These are phyloP conservation scores for Diceros bicornis DNA, from an alignment of 2,797 vertebrate species.

Conservation along the genomic window DNA sequence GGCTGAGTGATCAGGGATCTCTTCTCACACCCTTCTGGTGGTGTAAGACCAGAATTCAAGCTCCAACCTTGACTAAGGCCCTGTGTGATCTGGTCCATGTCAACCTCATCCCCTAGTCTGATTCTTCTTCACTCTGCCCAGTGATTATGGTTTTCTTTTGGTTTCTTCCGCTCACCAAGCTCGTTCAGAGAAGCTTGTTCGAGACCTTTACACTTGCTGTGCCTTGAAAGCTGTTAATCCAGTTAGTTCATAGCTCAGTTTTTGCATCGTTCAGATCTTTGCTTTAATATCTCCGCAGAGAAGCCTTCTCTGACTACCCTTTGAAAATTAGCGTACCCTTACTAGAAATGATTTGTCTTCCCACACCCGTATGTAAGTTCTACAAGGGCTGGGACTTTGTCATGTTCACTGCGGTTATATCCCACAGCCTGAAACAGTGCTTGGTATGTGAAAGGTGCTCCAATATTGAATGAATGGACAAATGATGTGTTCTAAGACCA, in stretches of 20 bases:
- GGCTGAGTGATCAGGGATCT: neutral
- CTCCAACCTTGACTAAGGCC: neutral
- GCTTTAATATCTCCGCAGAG: slow-evolving; percentile 8
- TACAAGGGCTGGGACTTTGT: neutral
- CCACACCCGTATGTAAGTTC: neutral
- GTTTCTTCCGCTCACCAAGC: neutral
- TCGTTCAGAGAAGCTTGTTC: neutral
- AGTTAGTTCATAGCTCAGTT: neutral
- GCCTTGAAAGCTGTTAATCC: neutral
- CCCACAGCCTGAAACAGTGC: neutral
- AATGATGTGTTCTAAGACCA: neutral
- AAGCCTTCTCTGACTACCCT: slow-evolving; percentile 11
- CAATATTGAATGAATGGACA: neutral
- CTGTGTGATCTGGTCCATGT: fast-evolving
- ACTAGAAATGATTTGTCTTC: slow-evolving; percentile 4
- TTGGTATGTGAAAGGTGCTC: neutral
- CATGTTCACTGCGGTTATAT: neutral
- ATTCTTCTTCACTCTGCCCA: neutral
- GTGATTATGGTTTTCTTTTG: neutral
- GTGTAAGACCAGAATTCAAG: neutral
- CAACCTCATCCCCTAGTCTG: neutral
- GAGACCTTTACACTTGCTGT: neutral
- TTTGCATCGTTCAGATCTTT: neutral
- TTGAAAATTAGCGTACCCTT: slow-evolving; percentile 18
- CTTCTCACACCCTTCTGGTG: neutral